These are phyloP conservation scores for Reticulitermes speratus DNA, from an alignment of 1,140 invertebrate species.

Conservation along the genomic window DNA sequence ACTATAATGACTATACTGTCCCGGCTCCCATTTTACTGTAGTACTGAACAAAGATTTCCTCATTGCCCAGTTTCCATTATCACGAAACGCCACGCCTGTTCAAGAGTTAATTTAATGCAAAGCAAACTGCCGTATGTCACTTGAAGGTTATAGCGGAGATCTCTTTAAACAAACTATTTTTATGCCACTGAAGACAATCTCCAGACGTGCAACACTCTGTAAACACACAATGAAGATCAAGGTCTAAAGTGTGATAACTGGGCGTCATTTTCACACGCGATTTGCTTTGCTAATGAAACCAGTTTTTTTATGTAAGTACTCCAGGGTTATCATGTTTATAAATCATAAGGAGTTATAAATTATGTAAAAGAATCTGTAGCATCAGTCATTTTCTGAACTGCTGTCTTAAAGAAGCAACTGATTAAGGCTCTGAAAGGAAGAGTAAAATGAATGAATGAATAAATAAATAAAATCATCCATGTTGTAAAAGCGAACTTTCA, in stretches of 20 bases:
- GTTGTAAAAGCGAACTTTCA: too few species aligned
- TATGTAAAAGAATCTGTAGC: background rate
- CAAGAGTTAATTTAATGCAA: background rate
- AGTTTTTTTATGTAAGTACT: background rate
- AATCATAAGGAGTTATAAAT: background rate
- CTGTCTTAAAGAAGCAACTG: background rate
- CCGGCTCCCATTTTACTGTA: too few species aligned
- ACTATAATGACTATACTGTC: too few species aligned
- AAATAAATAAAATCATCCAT: too few species aligned
- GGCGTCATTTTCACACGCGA: background rate
- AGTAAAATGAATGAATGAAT: too few species aligned
- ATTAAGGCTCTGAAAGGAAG: too few species aligned
- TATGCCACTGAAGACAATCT: too few species aligned
- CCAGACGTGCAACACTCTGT: background rate
- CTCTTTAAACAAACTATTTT: too few species aligned
- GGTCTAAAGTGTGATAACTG: background rate
- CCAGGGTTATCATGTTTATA: slow-evolving; percentile 5
- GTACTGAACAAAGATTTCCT: too few species aligned
- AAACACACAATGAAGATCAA: background rate
- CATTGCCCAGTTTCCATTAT: background rate
- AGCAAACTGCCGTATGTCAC: background rate
- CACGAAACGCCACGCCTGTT: background rate
- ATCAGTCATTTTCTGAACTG: background rate
- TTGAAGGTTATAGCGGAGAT: background rate
- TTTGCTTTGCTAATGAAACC: slow-evolving; percentile 15